These are phyloP conservation scores for Mesopsocus fuscifrons DNA, from an alignment of 2,888 invertebrate genomes.

Conservation along the genomic window DNA sequence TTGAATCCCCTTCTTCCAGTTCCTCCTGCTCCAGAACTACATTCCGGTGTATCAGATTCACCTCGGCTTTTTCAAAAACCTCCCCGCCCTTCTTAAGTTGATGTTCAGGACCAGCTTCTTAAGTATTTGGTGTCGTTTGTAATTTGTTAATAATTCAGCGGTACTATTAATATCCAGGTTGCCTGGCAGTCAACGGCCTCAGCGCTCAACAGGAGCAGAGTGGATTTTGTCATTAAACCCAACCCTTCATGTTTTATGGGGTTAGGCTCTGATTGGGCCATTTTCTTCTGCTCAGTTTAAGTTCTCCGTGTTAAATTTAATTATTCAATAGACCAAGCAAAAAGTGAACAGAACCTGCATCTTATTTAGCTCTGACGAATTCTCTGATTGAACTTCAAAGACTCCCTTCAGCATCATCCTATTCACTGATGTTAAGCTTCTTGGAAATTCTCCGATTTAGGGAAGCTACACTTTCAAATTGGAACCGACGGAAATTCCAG, in stretches of 20 bases:
- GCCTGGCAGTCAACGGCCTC: neutral
- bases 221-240: neutral
- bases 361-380: too few relatives aligned
- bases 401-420: too few relatives aligned
- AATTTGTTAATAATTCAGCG: slow-evolving; percentile 9
- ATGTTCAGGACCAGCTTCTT: neutral
- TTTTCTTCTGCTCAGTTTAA: too few relatives aligned
- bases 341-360: too few relatives aligned
- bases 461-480: too few relatives aligned
- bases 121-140: neutral
- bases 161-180: slow-evolving; percentile 5
- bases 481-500: too few relatives aligned
- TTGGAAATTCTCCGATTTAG: too few relatives aligned
- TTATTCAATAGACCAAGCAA: too few relatives aligned
- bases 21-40: neutral
- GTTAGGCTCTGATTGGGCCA: neutral
- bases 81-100: neutral
- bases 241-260: neutral
- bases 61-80: neutral
- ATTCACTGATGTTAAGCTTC: too few relatives aligned
- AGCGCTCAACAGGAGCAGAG: neutral
- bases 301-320: too few relatives aligned
- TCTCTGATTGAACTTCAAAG: too few relatives aligned
- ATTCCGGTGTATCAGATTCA: slow-evolving; percentile 7
- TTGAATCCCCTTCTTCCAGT: neutral